These are phyloP conservation scores for Gryllus longicercus DNA, from an alignment of 2,888 invertebrate species.

Conservation along the genomic window DNA sequence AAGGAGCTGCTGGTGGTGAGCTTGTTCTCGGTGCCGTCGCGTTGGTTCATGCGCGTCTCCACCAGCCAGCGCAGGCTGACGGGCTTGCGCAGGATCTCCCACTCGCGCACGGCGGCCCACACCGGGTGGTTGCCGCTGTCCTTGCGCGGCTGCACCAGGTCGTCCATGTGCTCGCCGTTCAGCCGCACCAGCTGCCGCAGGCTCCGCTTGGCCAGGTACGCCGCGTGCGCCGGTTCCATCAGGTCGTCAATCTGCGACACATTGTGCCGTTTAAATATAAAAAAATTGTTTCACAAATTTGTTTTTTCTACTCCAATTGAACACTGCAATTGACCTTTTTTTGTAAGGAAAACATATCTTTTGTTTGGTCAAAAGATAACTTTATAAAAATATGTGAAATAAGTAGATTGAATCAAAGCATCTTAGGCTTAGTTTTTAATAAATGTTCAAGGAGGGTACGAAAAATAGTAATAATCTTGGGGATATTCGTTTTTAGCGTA, in stretches of 20 bases:
- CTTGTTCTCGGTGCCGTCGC: neutral
- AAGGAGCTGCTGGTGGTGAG: neutral
- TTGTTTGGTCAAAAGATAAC: too few species aligned
- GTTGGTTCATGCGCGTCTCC: neutral
- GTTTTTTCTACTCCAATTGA: too few species aligned
- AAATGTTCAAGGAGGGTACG: too few species aligned
- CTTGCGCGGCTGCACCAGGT: neutral
- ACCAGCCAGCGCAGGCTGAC: neutral
- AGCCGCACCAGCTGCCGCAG: neutral
- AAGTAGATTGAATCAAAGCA: too few species aligned
- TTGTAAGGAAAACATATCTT: too few species aligned
- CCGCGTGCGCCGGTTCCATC: neutral
- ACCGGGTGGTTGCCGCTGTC: neutral
- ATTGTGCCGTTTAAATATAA: too few species aligned
- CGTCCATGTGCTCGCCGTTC: neutral
- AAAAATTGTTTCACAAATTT: too few species aligned
- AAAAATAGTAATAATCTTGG: too few species aligned
- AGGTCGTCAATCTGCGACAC: neutral
- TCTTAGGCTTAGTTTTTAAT: too few species aligned
- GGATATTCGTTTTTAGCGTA: too few species aligned
- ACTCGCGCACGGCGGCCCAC: neutral
- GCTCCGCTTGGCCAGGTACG: neutral
- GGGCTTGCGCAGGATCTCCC: neutral
- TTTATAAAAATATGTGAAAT: too few species aligned
- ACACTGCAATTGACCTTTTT: too few species aligned